Base-by-base conservation (phyloP, 2,797 vertebrate species). In the Brotula barbata region DNA sequence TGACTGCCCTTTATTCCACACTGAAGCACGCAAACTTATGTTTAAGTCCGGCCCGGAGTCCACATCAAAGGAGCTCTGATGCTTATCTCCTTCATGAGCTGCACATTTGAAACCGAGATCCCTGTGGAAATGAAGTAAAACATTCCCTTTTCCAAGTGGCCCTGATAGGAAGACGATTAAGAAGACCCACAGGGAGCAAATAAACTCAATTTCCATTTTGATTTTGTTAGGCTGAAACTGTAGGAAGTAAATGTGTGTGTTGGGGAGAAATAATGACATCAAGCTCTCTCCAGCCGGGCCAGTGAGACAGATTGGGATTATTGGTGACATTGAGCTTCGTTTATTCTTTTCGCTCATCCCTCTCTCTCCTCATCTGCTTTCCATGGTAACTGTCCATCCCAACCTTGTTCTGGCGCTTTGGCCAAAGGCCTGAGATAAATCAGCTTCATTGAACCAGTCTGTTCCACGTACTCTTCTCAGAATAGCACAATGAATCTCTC, bases 191-290 rank as follows among this genome's bases (percentile, higher is more conserved):
- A 34, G 81, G 82, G 82, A 85, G 57, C 50, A 47, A 71, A 58
- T 69, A 78, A 66, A 75, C 62, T 43, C 77, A 74, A 86, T 85
- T 85, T 85, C 66, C 75, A 82, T 89, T 84, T 76, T 83, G 82
- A 88, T 87, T 66, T 72, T 76, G 58, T 65, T 57, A 31, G 34
- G 39, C 63, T 65, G 28, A 25, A 47, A 63, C 68, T 73, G 49
- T 3, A 20, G 63, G 62, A 69, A 68, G 34, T 36, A 12, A 11
- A 14, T 36, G 34, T 36, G 34, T 36, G 34, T 7, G 34, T 7
- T 6, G 13, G 34, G 44, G 25, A 64, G 54, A 31, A 68, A 66
- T 56, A 47, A 57, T 49, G 64, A 10, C 52, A 65, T 67, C 68
- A 73, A 36, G 54, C 67, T 28, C 64, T 59, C 62, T 49, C 16